Evolutionary conservation across 2,113 vertebrate genomes (phyloP).

Genomic region (Tautogolabrus adspersus): DNA sequence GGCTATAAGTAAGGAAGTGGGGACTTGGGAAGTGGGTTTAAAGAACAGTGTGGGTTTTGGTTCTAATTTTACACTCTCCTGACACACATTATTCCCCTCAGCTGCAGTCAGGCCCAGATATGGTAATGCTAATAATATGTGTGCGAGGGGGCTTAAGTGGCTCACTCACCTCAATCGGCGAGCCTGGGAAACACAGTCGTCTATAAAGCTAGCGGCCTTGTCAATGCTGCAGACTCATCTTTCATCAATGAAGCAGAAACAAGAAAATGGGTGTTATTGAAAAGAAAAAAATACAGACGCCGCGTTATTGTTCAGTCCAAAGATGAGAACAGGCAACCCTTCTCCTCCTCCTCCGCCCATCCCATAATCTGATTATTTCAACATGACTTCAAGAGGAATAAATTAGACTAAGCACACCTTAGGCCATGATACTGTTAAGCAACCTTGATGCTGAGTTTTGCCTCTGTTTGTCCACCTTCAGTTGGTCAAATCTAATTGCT

Average conservation of each 20-base stretch:
- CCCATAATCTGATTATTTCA: conserved; percentile 59
- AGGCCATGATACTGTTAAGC: conserved; percentile 38
- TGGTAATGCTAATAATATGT: conserved; percentile 73
- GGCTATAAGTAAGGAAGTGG: conserved; percentile 68
- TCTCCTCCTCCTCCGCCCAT: not conserved
- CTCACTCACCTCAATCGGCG: conserved; percentile 51
- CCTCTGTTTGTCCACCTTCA: conserved; percentile 55
- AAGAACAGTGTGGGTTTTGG: conserved; percentile 70
- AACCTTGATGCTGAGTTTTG: conserved; percentile 60
- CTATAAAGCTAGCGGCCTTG: conserved; percentile 20
- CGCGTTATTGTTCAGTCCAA: conserved; percentile 42
- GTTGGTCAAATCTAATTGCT: conserved; percentile 66
- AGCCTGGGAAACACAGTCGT: conserved; percentile 44
- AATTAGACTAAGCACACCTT: conserved; percentile 53
- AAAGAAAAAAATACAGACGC: not conserved
- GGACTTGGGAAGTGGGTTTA: conserved; percentile 70
- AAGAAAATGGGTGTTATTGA: not conserved
- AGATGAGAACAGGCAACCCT: conserved; percentile 43
- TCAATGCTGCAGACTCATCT: conserved; percentile 21
- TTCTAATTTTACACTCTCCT: conserved; percentile 79
- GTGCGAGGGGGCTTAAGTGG: conserved; percentile 66
- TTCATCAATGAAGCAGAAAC: conserved; percentile 53
- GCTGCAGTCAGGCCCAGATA: conserved; percentile 73
- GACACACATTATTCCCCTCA: conserved; percentile 76
- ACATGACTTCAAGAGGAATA: conserved; percentile 29